Base-by-base conservation (phyloP, 2,113 vertebrate species). In the Callorhinus ursinus region DNA sequence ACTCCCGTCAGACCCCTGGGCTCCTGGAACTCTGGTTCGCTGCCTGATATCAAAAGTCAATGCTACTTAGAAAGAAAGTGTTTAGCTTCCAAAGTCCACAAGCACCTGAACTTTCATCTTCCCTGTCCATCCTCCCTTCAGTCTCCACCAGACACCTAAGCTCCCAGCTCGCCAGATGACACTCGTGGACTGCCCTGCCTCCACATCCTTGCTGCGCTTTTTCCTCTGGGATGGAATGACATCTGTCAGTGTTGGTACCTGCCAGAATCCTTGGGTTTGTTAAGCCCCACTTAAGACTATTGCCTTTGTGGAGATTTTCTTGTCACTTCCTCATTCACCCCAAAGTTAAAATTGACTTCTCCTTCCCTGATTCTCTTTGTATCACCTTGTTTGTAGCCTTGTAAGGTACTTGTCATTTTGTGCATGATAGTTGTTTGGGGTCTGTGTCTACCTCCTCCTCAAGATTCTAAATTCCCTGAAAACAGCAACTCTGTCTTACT, bases 171-270 rank as follows among this genome's bases (percentile, higher is more conserved):
- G 5, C 13, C 7, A 6, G 5, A 2, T 1, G 12, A 57, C 15
- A 19, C 1, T 46, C 7, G 1, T 0, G 7, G 61, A 0, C 69
- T 6, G 49, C 33, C 14, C 51, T 24, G 13, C 11, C 24, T 31
- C 36, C 8, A 4, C 1, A 5, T 15, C 26, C 72, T 89, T 2
- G 7, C 22, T 6, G 16, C 3, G 42, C 19, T 31, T 16, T 16
- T 33, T 36, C 49, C 26, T 26, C 19, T 49, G 26, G 63, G 63
- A 61, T 16, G 85, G 65, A 22, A 15, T 11, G 65, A 42, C 57
- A 51, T 79, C 39, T 8, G 10, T 7, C 53, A 1, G 42, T 15
- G 0, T 11, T 12, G n/a, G n/a, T 7, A 28, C 80, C 63, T 15
- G 16, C 18, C 65, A 63, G 53, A 63, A 39, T 21, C 33, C 51